Evolutionary conservation across 2,888 invertebrate genomes (phyloP).

Genomic region (Oxycera nigricornis): DNA sequence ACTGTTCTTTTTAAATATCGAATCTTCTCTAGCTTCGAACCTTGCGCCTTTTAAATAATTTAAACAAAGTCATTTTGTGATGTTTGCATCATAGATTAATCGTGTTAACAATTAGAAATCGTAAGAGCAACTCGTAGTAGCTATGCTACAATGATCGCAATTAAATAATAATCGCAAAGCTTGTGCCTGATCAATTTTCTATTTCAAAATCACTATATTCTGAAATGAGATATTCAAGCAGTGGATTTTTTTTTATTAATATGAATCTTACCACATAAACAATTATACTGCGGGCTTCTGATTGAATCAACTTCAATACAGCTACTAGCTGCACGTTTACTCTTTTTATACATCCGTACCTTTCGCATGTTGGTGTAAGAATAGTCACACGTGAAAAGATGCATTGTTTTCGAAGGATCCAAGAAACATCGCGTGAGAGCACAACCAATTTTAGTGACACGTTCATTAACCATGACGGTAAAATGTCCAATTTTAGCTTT

Average conservation of each 20-base stretch:
- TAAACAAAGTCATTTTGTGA: too few relatives aligned
- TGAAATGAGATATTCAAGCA: too few relatives aligned
- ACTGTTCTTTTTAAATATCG: too few relatives aligned
- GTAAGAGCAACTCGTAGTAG: too few relatives aligned
- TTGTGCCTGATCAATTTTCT: too few relatives aligned
- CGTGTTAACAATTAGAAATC: too few relatives aligned
- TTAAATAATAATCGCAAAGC: too few relatives aligned
- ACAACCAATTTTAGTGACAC: conserved; percentile 13
- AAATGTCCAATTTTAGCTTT: conserved; percentile 17
- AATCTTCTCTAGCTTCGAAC: too few relatives aligned
- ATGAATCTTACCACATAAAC: conserved; percentile 34
- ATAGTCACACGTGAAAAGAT: conserved; percentile 24
- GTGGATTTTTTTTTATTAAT: too few relatives aligned
- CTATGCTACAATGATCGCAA: too few relatives aligned
- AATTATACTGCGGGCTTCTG: conserved; percentile 1
- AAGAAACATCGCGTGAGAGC: background rate
- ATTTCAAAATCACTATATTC: background rate
- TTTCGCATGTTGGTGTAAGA: conserved; percentile 15
- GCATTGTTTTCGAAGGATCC: background rate
- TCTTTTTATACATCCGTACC: background rate
- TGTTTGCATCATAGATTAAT: too few relatives aligned
- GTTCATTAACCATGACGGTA: conserved; percentile 24
- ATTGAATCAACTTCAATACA: background rate
- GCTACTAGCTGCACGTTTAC: background rate
- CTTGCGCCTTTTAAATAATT: too few relatives aligned